Base-by-base conservation (phyloP, 2,113 vertebrate genomes). In the Erythrolamprus reginae region DNA sequence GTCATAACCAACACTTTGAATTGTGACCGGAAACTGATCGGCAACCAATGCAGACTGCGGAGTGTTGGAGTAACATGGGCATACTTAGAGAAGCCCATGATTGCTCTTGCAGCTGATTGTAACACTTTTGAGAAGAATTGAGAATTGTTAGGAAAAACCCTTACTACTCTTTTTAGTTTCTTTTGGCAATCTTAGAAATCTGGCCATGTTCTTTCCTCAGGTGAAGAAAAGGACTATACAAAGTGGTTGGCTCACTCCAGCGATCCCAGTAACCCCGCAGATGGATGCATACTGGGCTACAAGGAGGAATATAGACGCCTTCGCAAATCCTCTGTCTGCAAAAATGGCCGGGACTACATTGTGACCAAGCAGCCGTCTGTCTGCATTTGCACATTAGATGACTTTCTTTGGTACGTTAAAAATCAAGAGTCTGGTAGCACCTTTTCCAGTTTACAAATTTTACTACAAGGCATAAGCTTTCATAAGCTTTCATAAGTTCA, bases 201-300 rank as follows among this genome's bases (percentile, higher is more conserved):
- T 84, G 19, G 24, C 24, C 28, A n/a, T 56, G 50, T 88, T 88
- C 52, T 77, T 26, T 90, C 48, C 56, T 51, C 92, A 99, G 98
- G 98, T 91, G 94, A 94, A 51, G 98, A 98, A 15, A 94, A 93
- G 21, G 99, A 99, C 96, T 99, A 99, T 38, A 96, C 97, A 50
- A 94, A 97, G 91, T 99, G 99, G 99, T 95, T 99, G 96, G 98
- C 98, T 4, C 98, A 99, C 95, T 99, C 98, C 65, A 97, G 97
- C 77, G 96, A 98, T 89, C 96, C 97, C 83, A 97, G 96, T 3
- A 96, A 97, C 47, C 97, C 98, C 8, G 92, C 92, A 7, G 98
- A 99, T 17, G 98, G 98, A 93, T 99, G 98, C 92, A 98, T 99
- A 48, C 96, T 99, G 93, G 99, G 98, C 47, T 99, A 98, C 91